Conservation (phyloP, 2,797 vertebrate genomes). For the Lophotriccus pileatus region DNA sequence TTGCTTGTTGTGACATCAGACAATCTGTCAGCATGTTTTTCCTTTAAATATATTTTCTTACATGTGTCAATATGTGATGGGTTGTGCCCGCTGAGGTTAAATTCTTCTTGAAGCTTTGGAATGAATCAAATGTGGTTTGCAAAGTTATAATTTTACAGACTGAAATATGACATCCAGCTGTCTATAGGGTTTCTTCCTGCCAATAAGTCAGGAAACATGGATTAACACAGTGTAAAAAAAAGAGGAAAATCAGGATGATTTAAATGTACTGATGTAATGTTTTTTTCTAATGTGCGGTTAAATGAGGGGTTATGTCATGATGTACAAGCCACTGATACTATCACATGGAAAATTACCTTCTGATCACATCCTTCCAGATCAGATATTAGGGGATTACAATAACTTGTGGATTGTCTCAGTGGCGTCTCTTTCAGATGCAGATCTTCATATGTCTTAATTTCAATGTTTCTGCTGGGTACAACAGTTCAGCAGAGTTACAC, state of each 20-base stretch:
- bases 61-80: not conserved
- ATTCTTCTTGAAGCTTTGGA: not conserved
- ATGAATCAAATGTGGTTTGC: not conserved
- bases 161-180: not conserved
- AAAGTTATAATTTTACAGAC: not conserved
- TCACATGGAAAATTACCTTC: slow-evolving; percentile 46
- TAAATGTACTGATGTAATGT: slow-evolving; percentile 26
- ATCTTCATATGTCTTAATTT: slow-evolving; percentile 4
- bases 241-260: not conserved
- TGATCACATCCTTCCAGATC: slow-evolving; percentile 38
- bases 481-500: not conserved
- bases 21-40: not conserved
- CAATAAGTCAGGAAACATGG: not conserved
- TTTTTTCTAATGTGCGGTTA: not conserved
- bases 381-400: slow-evolving; percentile 32
- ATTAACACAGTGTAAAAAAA: not conserved
- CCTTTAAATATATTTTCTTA: not conserved
- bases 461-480: not conserved
- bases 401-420: not conserved
- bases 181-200: not conserved
- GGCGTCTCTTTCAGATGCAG: not conserved
- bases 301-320: slow-evolving; percentile 3
- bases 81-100: not conserved
- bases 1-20: not conserved
- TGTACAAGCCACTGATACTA: not conserved